Conservation (phyloP, 2,888 invertebrate species). For the Chrysomela aeneicollis region DNA sequence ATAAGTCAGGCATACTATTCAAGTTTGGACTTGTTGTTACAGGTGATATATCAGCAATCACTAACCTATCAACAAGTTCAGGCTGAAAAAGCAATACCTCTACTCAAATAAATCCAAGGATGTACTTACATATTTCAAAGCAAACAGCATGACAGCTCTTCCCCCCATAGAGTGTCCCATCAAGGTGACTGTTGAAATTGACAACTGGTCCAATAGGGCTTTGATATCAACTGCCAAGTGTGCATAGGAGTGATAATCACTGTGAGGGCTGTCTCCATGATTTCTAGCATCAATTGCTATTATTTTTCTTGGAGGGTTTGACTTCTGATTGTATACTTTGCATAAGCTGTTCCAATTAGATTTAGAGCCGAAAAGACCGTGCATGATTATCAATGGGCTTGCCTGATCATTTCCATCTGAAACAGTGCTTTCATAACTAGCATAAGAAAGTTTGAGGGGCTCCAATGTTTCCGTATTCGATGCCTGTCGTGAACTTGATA, state of each 20-base stretch:
- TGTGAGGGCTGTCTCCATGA: conserved; percentile 93
- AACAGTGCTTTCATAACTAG: conserved; percentile 68
- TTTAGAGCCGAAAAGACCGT: conserved; percentile 88
- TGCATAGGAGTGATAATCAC: conserved; percentile 74
- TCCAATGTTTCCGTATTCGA: conserved; percentile 38
- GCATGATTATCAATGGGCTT: conserved; percentile 81
- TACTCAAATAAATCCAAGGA: conserved; percentile 5
- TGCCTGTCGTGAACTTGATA: conserved; percentile 1
- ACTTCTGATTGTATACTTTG: conserved; percentile 66
- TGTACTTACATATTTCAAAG: conserved; percentile 71
- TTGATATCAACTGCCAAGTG: conserved; percentile 79
- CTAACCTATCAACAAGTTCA: conserved; percentile 69
- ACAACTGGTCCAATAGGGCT: conserved; percentile 69
- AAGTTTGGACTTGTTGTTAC: conserved; percentile 69
- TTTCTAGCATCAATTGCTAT: conserved; percentile 89
- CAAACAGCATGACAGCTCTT: conserved; percentile 85
- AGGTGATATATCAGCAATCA: conserved; percentile 80
- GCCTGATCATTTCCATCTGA: conserved; percentile 38
- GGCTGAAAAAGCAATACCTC: conserved; percentile 60
- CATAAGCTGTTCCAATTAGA: conserved; percentile 86
- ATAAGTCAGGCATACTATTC: conserved; percentile 68
- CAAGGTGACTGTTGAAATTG: conserved; percentile 71
- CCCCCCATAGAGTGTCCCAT: conserved; percentile 98
- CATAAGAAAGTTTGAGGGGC: conserved; percentile 72
- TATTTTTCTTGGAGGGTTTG: conserved; percentile 74